Conservation (phyloP, 2,113 vertebrate species). For the Malurus cyaneus region DNA sequence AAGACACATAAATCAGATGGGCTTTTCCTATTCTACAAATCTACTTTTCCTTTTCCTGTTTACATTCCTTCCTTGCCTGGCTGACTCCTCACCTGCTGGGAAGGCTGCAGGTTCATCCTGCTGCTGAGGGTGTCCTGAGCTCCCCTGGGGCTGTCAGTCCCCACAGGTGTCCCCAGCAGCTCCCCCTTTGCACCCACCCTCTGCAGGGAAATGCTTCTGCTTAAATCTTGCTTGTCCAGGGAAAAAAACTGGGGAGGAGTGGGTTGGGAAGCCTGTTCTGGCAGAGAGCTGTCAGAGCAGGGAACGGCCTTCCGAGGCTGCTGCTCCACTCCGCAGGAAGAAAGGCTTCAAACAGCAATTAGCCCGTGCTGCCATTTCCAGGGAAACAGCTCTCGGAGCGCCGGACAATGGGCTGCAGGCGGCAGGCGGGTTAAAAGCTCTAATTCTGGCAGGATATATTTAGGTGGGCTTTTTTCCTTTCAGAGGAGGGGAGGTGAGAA, state of each 20-base stretch:
- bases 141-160: neutral
- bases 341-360: slow-evolving; percentile 16
- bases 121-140: neutral
- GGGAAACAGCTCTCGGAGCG: neutral
- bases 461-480: neutral
- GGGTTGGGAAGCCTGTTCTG: neutral
- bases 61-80: neutral
- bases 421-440: slow-evolving; percentile 21
- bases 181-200: neutral
- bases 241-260: neutral
- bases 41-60: neutral
- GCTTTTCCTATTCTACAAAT: neutral
- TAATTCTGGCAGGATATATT: slow-evolving; percentile 23
- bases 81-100: neutral
- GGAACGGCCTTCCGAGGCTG: neutral
- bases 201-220: neutral
- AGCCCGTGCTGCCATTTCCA: neutral
- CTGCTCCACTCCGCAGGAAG: neutral
- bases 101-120: neutral
- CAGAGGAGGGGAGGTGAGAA: neutral
- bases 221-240: neutral
- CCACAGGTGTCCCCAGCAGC: neutral
- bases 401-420: neutral
- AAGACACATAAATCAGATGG: neutral
- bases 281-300: neutral